Evolutionary conservation across 1,140 invertebrate genomes (phyloP), one percentile per base, ranked within the genome.

Genomic region (Piezodorus guildinii): DNA sequence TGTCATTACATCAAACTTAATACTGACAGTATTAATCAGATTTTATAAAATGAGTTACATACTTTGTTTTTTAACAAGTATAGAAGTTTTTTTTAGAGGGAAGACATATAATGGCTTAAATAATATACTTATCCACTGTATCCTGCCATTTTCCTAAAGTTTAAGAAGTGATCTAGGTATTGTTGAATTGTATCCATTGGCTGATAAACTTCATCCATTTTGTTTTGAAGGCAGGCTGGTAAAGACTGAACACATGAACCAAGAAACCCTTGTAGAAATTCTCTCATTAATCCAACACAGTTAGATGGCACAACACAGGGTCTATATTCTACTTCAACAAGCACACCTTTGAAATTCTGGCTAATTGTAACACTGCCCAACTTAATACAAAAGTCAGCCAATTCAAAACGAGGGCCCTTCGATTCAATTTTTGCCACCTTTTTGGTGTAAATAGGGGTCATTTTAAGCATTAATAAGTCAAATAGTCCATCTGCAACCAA

Each of bases 331-430:
- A 94, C 92, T 81, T 96, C 94, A 56, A 97, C 84, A 0, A 97
- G 78, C 63, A 98, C 85, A 15, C 94, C 95, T 77, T 96, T 96
- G 73, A 96, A 95, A 72, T 88, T 93, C 62, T 91, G 86, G 74
- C 87, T 90, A 78, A 96, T 90, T 12, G 89, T 89, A 3, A 97
- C 93, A 56, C 85, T 90, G 25, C 94, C 94, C 3, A 97, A 78
- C 76, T 97, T 97, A 5, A 97, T 86, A 68, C 91, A 84, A 76
- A 98, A 98, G 74, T 98, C 95, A 0, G 86, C 89, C 27, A 95
- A 81, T 75, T 96, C 90, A 76, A 92, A 97, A 58, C 91, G 79
- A 0, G 90, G 88, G 0, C 94, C 95, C 74, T 95, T 94, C 0
- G 89, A 88, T 75, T 97, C 95, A 62, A 93, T 85, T 66, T 69